Evolutionary conservation across 1,140 invertebrate genomes (phyloP), one percentile per base, ranked within the genome.

Genomic region (Bombyx mandarina): DNA sequence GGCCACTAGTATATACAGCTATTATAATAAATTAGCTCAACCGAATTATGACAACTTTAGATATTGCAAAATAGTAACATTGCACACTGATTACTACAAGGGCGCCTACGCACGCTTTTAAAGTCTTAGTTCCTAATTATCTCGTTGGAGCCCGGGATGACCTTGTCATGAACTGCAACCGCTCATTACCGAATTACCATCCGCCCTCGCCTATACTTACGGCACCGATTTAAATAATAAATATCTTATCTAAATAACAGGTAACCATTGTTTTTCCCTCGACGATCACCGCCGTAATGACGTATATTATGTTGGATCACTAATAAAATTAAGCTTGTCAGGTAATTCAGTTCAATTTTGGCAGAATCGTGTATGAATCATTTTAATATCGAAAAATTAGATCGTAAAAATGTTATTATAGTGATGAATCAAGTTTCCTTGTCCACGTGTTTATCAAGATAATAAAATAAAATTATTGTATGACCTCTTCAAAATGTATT

Each of bases 241-340:
- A 84, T 83, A 86, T 83, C 73, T 79, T 78, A 77, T 85, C 73
- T 75, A 81, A 86, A 86, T 82, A 81, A 78, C 73, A 80, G 71
- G 69, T 63, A 63, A 64, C 62, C 74, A 79, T 83, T 86, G 82
- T 82, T 73, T 79, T 74, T 59, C 63, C 62, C 55, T 72, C 69
- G 57, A 68, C 66, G 61, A 74, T 69, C 68, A 58, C 48, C 53
- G 45, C 52, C 54, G 61, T 86, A 86, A 86, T 84, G 63, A 84
- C 79, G 67, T 69, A 65, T 66, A 85, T 86, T 83, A 86, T 65
- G 52, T 73, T 61, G 58, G 74, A 78, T 77, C 79, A 72, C 77
- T 85, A 84, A 86, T 86, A 84, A 83, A 86, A 84, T 86, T 81
- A 81, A 66, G 65, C 65, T 67, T 63, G 66, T 62, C 66, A 63